Conservation (phyloP, 2,797 vertebrate genomes). For the Sylvia borin region DNA sequence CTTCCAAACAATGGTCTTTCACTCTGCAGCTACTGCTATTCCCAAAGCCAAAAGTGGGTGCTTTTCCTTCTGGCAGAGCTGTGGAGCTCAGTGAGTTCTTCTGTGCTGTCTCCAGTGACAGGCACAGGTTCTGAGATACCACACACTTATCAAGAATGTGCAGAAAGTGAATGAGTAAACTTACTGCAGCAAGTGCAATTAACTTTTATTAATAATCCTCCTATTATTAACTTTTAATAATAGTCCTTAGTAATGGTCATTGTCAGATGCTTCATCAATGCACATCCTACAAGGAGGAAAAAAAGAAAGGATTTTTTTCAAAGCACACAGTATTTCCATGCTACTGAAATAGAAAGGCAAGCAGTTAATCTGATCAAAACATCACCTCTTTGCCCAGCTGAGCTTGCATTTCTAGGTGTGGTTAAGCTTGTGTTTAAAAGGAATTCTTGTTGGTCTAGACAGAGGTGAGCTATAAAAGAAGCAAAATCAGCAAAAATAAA, state of each 20-base stretch:
- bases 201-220: neutral
- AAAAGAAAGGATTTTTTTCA: neutral
- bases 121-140: neutral
- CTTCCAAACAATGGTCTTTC: neutral
- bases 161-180: neutral
- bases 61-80: neutral
- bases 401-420: neutral
- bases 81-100: neutral
- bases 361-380: neutral
- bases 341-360: neutral
- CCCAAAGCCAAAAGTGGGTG: fast-evolving
- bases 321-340: neutral
- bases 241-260: fast-evolving
- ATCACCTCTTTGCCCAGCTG: neutral
- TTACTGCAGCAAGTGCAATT: neutral
- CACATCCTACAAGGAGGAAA: neutral
- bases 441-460: neutral
- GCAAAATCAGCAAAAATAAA: neutral
- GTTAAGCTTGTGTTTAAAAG: neutral
- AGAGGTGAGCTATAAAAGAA: neutral
- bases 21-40: neutral
- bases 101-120: neutral
- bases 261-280: neutral
- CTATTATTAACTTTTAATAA: neutral
- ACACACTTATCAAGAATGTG: neutral